Evolutionary conservation across 2,888 invertebrate genomes (phyloP).

Genomic region (Tromatobia lineatoria): DNA sequence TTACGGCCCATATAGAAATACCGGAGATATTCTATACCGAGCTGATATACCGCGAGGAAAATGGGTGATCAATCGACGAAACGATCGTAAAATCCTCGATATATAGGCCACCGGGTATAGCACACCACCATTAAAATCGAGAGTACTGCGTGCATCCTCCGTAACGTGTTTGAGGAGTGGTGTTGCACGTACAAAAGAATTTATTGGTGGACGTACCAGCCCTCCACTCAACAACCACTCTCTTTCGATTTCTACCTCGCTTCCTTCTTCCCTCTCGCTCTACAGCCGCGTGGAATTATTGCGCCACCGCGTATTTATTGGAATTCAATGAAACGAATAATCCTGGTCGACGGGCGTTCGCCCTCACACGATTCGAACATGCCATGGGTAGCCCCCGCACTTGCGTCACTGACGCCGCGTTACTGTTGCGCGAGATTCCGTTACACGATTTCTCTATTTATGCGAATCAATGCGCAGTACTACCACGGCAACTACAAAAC

Average conservation of each 20-base stretch:
- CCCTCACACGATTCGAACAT: constrained; percentile 20
- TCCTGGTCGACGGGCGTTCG: constrained; percentile 32
- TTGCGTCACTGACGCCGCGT: constrained; percentile 47
- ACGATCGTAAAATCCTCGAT: constrained; percentile 41
- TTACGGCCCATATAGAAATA: constrained; percentile 28
- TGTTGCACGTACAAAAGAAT: constrained; percentile 63
- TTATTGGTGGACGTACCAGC: constrained; percentile 58
- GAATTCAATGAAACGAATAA: constrained; percentile 72
- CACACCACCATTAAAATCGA: constrained; percentile 65
- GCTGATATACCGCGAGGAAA: background rate
- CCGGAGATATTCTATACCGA: background rate
- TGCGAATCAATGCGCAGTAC: constrained; percentile 62
- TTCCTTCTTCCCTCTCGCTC: background rate
- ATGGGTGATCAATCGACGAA: constrained; percentile 24
- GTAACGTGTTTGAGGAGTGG: constrained; percentile 63
- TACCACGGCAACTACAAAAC: constrained; percentile 20
- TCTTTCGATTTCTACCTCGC: constrained; percentile 20
- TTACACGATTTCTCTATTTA: constrained; percentile 68
- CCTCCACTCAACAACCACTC: constrained; percentile 23
- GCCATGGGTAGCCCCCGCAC: background rate
- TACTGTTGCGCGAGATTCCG: constrained; percentile 50
- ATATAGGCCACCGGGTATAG: background rate
- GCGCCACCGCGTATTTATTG: constrained; percentile 70
- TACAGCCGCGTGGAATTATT: constrained; percentile 63
- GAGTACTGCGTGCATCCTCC: constrained; percentile 53